Conservation (phyloP, 2,797 vertebrate genomes). For the Lithobates sylvaticus region DNA sequence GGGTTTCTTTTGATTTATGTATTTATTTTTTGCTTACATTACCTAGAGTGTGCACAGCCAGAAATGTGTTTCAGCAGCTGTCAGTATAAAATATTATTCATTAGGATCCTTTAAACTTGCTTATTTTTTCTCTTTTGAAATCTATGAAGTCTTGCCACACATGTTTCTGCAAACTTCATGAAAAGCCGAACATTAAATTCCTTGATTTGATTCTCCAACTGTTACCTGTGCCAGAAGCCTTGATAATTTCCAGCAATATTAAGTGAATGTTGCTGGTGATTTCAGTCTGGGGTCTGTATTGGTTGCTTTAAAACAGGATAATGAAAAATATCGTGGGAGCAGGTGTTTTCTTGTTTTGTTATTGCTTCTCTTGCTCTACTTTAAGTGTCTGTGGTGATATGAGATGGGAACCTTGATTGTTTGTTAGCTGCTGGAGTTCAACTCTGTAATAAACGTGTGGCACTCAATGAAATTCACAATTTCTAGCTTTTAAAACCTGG, state of each 20-base stretch:
- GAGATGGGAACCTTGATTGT: constrained; percentile 60
- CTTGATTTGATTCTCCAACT: constrained; percentile 46
- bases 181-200: constrained; percentile 22
- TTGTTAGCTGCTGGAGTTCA: constrained; percentile 56
- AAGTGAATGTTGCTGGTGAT: constrained; percentile 55
- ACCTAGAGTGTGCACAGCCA: too few species aligned
- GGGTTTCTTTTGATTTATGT: too few species aligned
- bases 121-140: not conserved
- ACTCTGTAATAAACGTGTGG: constrained; percentile 51
- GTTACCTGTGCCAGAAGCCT: constrained; percentile 21
- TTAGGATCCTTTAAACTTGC: not conserved
- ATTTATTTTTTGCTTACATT: too few species aligned
- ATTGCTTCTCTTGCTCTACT: constrained; percentile 54
- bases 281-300: constrained; percentile 36
- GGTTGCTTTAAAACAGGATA: constrained; percentile 48
- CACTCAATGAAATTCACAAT: constrained; percentile 50
- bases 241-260: constrained; percentile 59
- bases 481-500: constrained; percentile 29
- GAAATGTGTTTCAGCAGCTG: not conserved
- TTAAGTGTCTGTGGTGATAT: constrained; percentile 56
- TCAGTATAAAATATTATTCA: not conserved
- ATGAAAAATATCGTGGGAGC: constrained; percentile 60
- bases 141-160: not conserved
- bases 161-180: not conserved
- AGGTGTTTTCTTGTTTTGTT: constrained; percentile 62